phyloP scores from a whole-genome alignment of 1,140 invertebrate species.

The Megathymus violae region DNA sequence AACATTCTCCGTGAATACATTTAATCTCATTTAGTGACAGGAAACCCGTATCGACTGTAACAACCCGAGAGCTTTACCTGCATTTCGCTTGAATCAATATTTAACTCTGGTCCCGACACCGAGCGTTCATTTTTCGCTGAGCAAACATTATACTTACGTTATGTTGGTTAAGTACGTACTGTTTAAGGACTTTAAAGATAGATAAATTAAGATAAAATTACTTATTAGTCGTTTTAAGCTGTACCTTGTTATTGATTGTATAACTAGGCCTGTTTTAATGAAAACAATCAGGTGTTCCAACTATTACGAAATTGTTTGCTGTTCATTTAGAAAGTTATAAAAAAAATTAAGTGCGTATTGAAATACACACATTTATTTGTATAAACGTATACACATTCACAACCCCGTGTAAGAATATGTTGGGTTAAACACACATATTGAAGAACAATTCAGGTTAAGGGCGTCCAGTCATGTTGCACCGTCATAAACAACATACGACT shows the following conservation, averaged over 20 bases:
- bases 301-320: too few relatives aligned
- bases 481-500: too few relatives aligned
- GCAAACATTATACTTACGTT: background rate
- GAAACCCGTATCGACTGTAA: slow-evolving; percentile 65
- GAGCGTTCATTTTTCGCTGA: background rate
- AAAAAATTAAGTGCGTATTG: too few relatives aligned
- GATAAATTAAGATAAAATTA: slow-evolving; percentile 63
- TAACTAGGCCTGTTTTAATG: slow-evolving; percentile 3
- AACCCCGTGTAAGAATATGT: too few relatives aligned
- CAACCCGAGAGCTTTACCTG: slow-evolving; percentile 46
- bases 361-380: too few relatives aligned
- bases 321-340: too few relatives aligned
- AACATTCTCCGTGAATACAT: slow-evolving; percentile 62
- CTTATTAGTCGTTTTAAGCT: slow-evolving; percentile 57
- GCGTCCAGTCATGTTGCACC: too few relatives aligned
- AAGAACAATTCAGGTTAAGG: too few relatives aligned
- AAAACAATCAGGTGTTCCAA: slow-evolving; percentile 22
- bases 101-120: background rate
- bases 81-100: background rate
- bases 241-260: slow-evolving; percentile 43
- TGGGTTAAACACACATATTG: too few relatives aligned
- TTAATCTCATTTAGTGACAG: slow-evolving; percentile 80
- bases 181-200: slow-evolving; percentile 42
- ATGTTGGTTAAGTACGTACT: slow-evolving; percentile 33
- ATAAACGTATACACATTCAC: too few relatives aligned